Evolutionary conservation across 2,113 vertebrate genomes (phyloP).

Genomic region (Narcine bancroftii): DNA sequence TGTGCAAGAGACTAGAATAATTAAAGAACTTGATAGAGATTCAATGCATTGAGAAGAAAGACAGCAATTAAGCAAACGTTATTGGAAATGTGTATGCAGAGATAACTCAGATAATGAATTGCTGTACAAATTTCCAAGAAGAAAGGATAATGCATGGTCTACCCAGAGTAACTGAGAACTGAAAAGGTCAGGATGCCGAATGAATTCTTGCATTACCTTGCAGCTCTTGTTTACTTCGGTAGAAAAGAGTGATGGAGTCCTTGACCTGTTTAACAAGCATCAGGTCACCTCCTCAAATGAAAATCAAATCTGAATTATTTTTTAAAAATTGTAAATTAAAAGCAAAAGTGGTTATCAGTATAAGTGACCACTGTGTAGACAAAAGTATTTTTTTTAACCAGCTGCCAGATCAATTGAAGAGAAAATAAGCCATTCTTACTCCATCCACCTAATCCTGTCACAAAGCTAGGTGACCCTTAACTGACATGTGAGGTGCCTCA

Average conservation of each 20-base stretch:
- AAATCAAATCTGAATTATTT: background rate
- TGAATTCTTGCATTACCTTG: background rate
- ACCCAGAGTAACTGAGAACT: background rate
- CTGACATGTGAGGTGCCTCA: background rate
- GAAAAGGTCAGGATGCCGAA: background rate
- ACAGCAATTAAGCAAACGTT: background rate
- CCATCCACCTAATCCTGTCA: background rate
- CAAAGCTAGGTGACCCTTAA: background rate
- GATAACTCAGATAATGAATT: background rate
- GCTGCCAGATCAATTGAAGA: too few relatives aligned
- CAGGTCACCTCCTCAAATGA: background rate
- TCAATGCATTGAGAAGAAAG: background rate
- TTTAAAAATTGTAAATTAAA: background rate
- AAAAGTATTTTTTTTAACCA: background rate
- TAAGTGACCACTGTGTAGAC: background rate
- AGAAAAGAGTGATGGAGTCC: background rate
- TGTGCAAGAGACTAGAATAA: too few relatives aligned
- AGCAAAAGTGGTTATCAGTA: background rate
- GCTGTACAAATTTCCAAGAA: background rate
- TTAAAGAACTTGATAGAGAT: background rate
- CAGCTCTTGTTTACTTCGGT: background rate
- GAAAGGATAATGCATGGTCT: background rate
- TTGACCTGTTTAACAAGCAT: background rate
- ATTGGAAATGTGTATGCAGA: background rate
- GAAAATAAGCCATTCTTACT: background rate